phyloP scores from a whole-genome alignment of 2,888 invertebrate species.

The Acanthosepion pharaonis region DNA sequence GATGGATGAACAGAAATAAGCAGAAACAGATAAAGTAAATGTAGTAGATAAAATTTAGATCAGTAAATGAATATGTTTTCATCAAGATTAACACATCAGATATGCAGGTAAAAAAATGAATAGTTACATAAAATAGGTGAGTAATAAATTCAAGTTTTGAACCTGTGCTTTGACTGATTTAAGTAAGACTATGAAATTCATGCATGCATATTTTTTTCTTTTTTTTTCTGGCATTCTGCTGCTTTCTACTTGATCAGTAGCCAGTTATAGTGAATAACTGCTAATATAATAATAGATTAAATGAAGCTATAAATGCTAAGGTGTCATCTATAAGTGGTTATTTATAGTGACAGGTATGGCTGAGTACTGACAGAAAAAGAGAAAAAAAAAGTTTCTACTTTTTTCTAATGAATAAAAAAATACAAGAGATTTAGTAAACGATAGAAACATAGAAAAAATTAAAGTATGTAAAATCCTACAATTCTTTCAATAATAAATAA shows the following conservation, averaged over 20 bases:
- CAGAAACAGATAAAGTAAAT: no score
- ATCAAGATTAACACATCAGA: no score
- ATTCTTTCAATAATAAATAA: not conserved
- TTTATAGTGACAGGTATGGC: not conserved
- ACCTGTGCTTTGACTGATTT: not conserved
- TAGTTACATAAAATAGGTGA: not conserved
- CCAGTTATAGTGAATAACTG: not conserved
- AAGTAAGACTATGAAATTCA: not conserved
- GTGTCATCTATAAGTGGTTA: not conserved
- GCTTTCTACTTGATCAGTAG: not conserved
- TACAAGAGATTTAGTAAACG: not conserved
- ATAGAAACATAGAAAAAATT: not conserved
- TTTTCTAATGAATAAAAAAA: not conserved
- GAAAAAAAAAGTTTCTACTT: not conserved
- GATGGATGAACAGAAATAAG: no score
- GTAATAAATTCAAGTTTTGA: not conserved
- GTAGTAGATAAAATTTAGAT: no score
- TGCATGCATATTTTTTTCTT: not conserved
- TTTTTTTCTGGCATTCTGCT: not conserved
- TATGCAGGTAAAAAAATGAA: no score
- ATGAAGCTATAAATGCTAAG: not conserved
- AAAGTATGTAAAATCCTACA: not conserved
- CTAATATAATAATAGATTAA: not conserved
- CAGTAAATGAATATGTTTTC: no score
- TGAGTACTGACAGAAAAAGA: not conserved